These are phyloP conservation scores for Coregonus clupeaformis DNA, from an alignment of 2,113 vertebrate species.

Conservation along the genomic window DNA sequence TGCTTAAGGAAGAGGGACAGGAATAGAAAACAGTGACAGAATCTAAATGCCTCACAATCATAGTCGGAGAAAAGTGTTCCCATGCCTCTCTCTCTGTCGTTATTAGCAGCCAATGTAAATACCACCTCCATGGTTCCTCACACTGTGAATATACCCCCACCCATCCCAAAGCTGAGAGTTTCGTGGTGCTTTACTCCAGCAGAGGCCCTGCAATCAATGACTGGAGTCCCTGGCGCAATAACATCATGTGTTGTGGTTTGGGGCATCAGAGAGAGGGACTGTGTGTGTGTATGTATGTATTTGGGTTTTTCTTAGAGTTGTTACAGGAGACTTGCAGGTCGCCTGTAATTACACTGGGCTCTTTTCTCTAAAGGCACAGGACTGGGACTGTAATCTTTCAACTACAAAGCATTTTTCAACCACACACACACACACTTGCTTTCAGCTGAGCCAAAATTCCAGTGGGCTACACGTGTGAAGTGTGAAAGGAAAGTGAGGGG, in stretches of 20 bases:
- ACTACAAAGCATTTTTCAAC: constrained; percentile 14
- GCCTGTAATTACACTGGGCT: constrained; percentile 30
- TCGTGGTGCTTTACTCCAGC: constrained; percentile 2
- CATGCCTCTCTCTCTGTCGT: constrained; percentile 2
- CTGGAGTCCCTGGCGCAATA: neutral
- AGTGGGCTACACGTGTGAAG: neutral
- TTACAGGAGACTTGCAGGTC: constrained; percentile 15
- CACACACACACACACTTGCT: neutral
- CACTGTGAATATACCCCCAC: constrained; percentile 3
- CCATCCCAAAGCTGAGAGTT: neutral
- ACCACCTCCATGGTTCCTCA: constrained; percentile 12
- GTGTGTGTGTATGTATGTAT: neutral
- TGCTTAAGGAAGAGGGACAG: neutral
- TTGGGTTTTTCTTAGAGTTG: neutral
- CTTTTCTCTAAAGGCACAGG: neutral
- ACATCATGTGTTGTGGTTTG: constrained; percentile 9
- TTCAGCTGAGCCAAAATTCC: neutral
- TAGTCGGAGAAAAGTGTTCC: neutral
- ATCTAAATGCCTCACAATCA: neutral
- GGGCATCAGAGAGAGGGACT: constrained; percentile 8
- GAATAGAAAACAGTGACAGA: neutral
- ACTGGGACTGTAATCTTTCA: constrained; percentile 14
- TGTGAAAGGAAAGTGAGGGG: constrained; percentile 29
- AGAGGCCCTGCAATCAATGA: constrained; percentile 19
- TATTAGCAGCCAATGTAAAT: constrained; percentile 18